Evolutionary conservation across 2,888 invertebrate genomes (phyloP), one percentile per base, ranked within the genome.

Genomic region (Apoda limacodes): DNA sequence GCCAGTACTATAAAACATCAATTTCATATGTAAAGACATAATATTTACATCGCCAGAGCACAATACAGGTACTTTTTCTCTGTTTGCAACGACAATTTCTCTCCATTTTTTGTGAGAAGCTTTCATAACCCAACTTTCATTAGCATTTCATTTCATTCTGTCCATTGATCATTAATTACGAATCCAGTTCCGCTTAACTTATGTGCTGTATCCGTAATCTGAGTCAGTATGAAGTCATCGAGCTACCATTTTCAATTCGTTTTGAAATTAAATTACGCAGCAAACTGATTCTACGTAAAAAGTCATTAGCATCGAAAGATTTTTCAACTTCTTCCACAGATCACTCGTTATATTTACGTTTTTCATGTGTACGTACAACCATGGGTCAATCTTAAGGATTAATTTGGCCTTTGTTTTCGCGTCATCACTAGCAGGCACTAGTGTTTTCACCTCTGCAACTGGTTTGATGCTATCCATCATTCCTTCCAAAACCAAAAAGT

Each of bases 401-500:
- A 40, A 14, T 22, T 40, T 32, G 7, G 37, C 32, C 12, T 30
- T 35, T 6, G 36, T 32, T 19, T 30, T 35, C 9, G 30, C 28
- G 25, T 32, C 27, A 20, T 26, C 24, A 9, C 28, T 32, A 9
- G 24, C 26, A n/a, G 24, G 13, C n/a, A 36, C 25, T n/a, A n/a
- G 26, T 9, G 22, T 17, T 13, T 25, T 19, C n/a, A n/a, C n/a
- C 7, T 21, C 20, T 15, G 12, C 9, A 11, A 25, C 25, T n/a
- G n/a, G n/a, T n/a, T n/a, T n/a, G n/a, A n/a, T n/a, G n/a, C 7
- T 33, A 11, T 31, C 6, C 10, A n/a, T 9, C 13, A 25, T 30
- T 12, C 36, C 42, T 22, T 46, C 42, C 13, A 45, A 28, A 2
- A 42, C 19, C 5, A 46, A 22, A n/a, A 38, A 32, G 30, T 43